phyloP scores from a whole-genome alignment of 2,113 vertebrate species.

The Gymnocephalus cernua region DNA sequence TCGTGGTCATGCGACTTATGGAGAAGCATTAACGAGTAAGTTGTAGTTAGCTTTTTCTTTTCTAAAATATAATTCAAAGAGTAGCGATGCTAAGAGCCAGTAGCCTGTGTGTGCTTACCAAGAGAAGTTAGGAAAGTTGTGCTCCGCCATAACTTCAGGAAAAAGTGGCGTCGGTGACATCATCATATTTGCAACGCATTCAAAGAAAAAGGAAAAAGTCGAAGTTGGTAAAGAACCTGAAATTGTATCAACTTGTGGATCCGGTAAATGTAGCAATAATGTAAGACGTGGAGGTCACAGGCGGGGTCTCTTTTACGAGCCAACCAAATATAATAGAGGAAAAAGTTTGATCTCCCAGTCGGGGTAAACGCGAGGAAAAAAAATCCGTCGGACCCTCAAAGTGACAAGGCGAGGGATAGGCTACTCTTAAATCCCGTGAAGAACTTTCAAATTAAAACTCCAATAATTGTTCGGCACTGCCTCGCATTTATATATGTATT shows the following conservation, averaged over 20 bases:
- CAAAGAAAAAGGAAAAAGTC: conserved; percentile 60
- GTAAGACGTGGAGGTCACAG: conserved; percentile 42
- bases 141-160: conserved; percentile 87
- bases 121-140: conserved; percentile 77
- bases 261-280: conserved; percentile 14
- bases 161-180: conserved; percentile 86
- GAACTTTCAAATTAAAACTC: conserved; percentile 60
- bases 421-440: conserved; percentile 10
- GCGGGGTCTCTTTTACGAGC: conserved; percentile 10
- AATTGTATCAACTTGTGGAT: conserved; percentile 11
- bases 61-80: background rate
- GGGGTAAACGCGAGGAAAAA: conserved; percentile 31
- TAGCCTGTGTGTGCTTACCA: conserved; percentile 80
- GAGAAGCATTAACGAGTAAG: background rate
- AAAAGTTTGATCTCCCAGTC: conserved; percentile 37
- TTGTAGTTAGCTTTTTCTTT: background rate
- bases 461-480: background rate
- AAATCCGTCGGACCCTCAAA: conserved; percentile 71
- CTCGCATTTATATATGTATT: conserved; percentile 46
- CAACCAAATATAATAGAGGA: conserved; percentile 1
- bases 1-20: background rate
- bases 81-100: conserved; percentile 19
- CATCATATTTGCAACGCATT: conserved; percentile 83
- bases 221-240: conserved; percentile 10
- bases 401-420: conserved; percentile 53